Base-by-base conservation (phyloP, 2,797 vertebrate species). In the Pteropus rufus region DNA sequence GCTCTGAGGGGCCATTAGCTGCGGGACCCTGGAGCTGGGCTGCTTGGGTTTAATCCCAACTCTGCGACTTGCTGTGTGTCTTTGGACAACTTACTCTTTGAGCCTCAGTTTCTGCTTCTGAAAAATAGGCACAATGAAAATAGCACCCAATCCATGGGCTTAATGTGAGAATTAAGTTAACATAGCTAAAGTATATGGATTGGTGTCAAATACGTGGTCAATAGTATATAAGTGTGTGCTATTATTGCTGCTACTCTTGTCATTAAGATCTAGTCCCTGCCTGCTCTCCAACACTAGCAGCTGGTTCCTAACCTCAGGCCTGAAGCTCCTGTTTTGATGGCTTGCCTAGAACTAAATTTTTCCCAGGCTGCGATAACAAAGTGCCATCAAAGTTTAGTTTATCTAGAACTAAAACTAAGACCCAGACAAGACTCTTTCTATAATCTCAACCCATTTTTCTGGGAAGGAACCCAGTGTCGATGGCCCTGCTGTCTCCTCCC, bases 61-160 rank as follows among this genome's bases (percentile, higher is more conserved):
- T 80, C 58, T 89, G 41, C 12, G 24, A 69, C 26, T 85, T 93
- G 34, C 26, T 72, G 21, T 46, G 39, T 36, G 23, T 92, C 85
- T n/a, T 34, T 52, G 21, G 64, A 14, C 62, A 70, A 92, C 34
- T 70, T 64, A 29, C 39, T 86, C 46, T 73, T 34, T 58, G 75
- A 83, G 46, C 12, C 75, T 75, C 49, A 79, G 39, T 80, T 92
- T 95, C 54, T n/a, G 62, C 5, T 36, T 84, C 46, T 93, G 83
- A 91, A 72, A 97, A 93, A 54, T 65, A 41, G 49, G 15, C 39
- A 39, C 14, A 5, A 36, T 85, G 46, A 49, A 62, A 85, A 77
- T 23, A 72, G 39, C 36, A 34, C 26, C 60, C 69, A 54, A 49
- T 10, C 36, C n/a, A 62, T 6, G 23, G 21, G n/a, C 29, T 72